Conservation (phyloP, 1,140 invertebrate species). For the Drosophila subobscura region DNA sequence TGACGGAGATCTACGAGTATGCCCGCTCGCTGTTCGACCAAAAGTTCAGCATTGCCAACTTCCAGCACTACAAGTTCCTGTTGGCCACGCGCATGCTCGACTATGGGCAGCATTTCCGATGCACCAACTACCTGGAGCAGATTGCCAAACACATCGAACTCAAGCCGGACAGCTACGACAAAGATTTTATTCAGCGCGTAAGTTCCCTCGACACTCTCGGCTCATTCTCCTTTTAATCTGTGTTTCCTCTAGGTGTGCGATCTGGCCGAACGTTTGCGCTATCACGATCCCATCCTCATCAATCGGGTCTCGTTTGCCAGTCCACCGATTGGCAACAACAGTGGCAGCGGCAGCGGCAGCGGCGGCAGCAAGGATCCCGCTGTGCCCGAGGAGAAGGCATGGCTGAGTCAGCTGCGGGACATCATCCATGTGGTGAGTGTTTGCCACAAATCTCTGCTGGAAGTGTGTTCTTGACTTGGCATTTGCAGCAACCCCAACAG, state of each 20-base stretch:
- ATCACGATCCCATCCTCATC: slow-evolving; percentile 88
- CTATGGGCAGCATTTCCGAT: slow-evolving; percentile 91
- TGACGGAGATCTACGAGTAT: slow-evolving; percentile 98
- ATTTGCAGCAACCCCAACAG: slow-evolving; percentile 12
- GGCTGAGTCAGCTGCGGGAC: slow-evolving; percentile 84
- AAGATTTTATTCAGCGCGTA: slow-evolving; percentile 87
- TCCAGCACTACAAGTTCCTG: slow-evolving; percentile 91
- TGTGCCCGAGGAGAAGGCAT: slow-evolving; percentile 84
- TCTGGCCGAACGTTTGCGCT: slow-evolving; percentile 87
- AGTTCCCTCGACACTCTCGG: background rate
- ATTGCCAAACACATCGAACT: slow-evolving; percentile 88
- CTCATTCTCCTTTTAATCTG: background rate
- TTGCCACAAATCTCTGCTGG: fast-evolving
- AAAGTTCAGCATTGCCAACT: slow-evolving; percentile 88
- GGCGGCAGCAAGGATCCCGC: slow-evolving; percentile 45
- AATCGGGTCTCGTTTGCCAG: slow-evolving; percentile 70
- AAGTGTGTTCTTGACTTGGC: background rate
- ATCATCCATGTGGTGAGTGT: slow-evolving; percentile 73
- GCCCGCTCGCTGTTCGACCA: slow-evolving; percentile 92
- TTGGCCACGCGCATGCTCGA: slow-evolving; percentile 91
- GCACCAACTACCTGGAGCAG: slow-evolving; percentile 90
- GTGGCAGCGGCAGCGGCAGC: slow-evolving; percentile 63
- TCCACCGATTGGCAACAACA: slow-evolving; percentile 67
- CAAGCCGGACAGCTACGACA: slow-evolving; percentile 85
- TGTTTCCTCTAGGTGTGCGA: slow-evolving; percentile 56